A percentile compares a stretch with the other conserved stretches of the same genome.
phyloP scores from a whole-genome alignment of 2,113 vertebrate species.

The Castor canadensis region DNA sequence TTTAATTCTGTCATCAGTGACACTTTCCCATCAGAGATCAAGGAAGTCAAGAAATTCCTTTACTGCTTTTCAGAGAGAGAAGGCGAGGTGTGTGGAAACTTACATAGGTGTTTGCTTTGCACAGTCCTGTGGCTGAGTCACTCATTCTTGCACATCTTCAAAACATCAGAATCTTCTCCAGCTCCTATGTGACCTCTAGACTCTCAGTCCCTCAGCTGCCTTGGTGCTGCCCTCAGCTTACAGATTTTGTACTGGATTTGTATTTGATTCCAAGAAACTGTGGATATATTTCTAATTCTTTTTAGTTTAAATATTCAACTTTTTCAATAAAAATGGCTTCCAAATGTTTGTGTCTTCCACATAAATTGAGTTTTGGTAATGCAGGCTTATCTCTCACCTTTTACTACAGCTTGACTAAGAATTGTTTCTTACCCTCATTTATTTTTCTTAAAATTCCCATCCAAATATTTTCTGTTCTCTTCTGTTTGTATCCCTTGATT shows the following conservation, averaged over 20 bases:
- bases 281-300: background rate
- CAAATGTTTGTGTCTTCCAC: background rate
- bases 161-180: background rate
- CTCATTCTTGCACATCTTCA: background rate
- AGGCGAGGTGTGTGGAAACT: fast-evolving
- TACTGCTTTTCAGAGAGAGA: background rate
- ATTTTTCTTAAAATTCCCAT: background rate
- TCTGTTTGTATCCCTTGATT: background rate
- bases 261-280: background rate
- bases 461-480: background rate
- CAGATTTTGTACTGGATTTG: background rate
- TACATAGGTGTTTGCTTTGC: fast-evolving
- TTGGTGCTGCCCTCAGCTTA: background rate
- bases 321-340: background rate
- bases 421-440: background rate
- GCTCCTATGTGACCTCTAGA: fast-evolving
- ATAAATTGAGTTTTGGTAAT: background rate
- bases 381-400: background rate
- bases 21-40: background rate
- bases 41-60: background rate
- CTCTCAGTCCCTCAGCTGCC: fast-evolving
- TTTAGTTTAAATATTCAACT: background rate
- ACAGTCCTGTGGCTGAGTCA: too few species aligned
- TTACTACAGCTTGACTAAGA: too few species aligned
- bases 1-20: background rate